Percentiles rank a stretch among this genome's conserved stretches.
Conservation (phyloP, 2,888 invertebrate species). For the Lasioglossum zephyrum region DNA sequence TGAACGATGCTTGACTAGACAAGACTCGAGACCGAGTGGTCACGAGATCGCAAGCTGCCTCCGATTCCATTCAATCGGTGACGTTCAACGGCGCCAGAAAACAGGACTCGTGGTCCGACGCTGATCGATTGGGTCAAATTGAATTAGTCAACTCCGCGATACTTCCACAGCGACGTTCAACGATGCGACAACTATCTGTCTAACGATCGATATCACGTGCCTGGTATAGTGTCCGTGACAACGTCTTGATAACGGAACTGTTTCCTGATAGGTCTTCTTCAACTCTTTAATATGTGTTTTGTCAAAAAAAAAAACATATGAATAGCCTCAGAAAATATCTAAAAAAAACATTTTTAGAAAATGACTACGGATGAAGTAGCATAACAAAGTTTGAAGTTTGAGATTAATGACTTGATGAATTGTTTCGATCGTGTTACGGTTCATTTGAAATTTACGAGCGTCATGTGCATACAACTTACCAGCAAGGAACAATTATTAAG, state of each 20-base stretch:
- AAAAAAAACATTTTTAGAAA: not conserved
- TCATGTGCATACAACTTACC: not conserved
- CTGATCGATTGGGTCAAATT: conserved; percentile 14
- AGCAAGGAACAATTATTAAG: conserved; percentile 59
- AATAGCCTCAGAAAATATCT: not conserved
- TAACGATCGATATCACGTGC: conserved; percentile 9
- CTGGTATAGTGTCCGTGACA: not conserved
- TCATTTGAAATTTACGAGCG: not conserved
- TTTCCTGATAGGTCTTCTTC: too few relatives aligned
- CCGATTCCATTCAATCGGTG: not conserved
- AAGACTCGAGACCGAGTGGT: not conserved
- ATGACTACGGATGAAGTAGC: not conserved
- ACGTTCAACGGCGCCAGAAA: not conserved
- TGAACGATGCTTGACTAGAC: not conserved
- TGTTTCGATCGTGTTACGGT: not conserved
- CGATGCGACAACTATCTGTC: not conserved
- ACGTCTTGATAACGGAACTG: not conserved
- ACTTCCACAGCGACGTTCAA: not conserved
- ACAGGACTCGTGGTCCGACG: not conserved
- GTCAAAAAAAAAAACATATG: not conserved
- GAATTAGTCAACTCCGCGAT: conserved; percentile 4
- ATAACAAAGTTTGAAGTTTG: not conserved
- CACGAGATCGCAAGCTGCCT: not conserved
- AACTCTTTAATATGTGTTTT: not conserved
- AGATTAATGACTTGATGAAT: not conserved